A percentile compares a stretch with the other conserved stretches of the same genome.
These are phyloP conservation scores for Ganaspis sp. DNA, from an alignment of 1,140 invertebrate genomes.

Conservation along the genomic window DNA sequence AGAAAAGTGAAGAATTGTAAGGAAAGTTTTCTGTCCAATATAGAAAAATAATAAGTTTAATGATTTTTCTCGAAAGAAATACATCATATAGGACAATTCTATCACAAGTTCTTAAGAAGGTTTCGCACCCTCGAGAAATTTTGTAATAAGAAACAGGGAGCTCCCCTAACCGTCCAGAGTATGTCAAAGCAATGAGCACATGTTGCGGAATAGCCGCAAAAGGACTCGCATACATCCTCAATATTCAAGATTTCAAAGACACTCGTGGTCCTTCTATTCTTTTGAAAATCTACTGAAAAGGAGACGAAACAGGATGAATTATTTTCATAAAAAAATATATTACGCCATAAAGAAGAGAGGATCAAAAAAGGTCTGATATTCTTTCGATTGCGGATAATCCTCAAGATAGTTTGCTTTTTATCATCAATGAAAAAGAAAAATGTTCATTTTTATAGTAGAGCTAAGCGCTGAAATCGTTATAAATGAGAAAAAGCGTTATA, in stretches of 20 bases:
- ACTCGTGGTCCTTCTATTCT: constrained; percentile 26
- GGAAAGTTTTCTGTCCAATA: background rate
- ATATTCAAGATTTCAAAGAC: constrained; percentile 54
- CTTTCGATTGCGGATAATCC: too few species aligned
- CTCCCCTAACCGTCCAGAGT: constrained; percentile 43
- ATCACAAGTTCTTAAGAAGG: constrained; percentile 32
- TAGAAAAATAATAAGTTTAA: background rate
- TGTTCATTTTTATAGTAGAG: too few species aligned
- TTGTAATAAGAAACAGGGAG: constrained; percentile 56
- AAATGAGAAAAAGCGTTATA: too few species aligned
- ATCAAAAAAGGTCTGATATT: too few species aligned
- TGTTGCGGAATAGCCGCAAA: constrained; percentile 48
- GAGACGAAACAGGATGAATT: constrained; percentile 40
- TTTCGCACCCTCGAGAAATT: constrained; percentile 46
- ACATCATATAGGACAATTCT: constrained; percentile 9
- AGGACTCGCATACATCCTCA: constrained; percentile 57
- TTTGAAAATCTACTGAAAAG: constrained; percentile 33
- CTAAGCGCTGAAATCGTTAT: too few species aligned
- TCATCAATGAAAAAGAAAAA: too few species aligned
- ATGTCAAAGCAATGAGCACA: constrained; percentile 53
- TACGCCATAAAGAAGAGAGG: too few species aligned
- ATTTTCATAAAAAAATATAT: constrained; percentile 37
- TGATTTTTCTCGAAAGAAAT: background rate
- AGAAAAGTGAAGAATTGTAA: background rate
- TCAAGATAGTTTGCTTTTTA: too few species aligned